These are phyloP conservation scores for Callyntrura guangdongensis DNA, from an alignment of 2,888 invertebrate genomes.

Conservation along the genomic window DNA sequence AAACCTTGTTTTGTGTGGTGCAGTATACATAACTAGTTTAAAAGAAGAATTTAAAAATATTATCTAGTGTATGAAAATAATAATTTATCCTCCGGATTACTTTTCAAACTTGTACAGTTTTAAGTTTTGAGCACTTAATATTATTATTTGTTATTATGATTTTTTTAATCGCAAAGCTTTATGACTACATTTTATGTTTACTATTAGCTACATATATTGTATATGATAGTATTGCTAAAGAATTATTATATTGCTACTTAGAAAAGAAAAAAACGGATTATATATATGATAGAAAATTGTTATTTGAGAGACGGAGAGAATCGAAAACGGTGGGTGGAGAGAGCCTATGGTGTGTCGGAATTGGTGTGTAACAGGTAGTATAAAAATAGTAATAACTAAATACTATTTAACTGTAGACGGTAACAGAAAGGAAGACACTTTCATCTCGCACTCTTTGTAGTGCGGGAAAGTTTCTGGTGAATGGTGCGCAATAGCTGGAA, in stretches of 20 bases:
- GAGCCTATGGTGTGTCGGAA: conserved; percentile 8
- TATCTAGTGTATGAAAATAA: conserved; percentile 59
- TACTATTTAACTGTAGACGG: conserved; percentile 33
- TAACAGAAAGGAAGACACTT: conserved; percentile 64
- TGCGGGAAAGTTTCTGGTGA: not conserved
- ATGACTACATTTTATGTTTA: conserved; percentile 61
- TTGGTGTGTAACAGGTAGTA: conserved; percentile 15
- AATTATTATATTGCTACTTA: conserved; percentile 70
- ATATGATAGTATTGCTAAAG: conserved; percentile 67
- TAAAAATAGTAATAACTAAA: conserved; percentile 33
- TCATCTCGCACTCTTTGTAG: conserved; percentile 1
- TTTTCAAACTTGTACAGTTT: conserved; percentile 66
- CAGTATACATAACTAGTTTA: conserved; percentile 18
- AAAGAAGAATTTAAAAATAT: conserved; percentile 42
- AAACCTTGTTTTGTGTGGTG: conserved; percentile 28
- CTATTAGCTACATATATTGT: conserved; percentile 16
- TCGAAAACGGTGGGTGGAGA: not conserved
- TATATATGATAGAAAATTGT: not conserved
- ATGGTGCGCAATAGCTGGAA: conserved; percentile 48
- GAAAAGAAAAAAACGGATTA: conserved; percentile 13
- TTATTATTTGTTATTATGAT: conserved; percentile 75
- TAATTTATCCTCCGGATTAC: conserved; percentile 78
- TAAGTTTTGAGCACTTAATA: conserved; percentile 77
- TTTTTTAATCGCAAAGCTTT: conserved; percentile 81
- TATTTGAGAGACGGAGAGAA: not conserved